Base-by-base conservation (phyloP, 2,888 invertebrate species). In the Lydus trimaculatus region DNA sequence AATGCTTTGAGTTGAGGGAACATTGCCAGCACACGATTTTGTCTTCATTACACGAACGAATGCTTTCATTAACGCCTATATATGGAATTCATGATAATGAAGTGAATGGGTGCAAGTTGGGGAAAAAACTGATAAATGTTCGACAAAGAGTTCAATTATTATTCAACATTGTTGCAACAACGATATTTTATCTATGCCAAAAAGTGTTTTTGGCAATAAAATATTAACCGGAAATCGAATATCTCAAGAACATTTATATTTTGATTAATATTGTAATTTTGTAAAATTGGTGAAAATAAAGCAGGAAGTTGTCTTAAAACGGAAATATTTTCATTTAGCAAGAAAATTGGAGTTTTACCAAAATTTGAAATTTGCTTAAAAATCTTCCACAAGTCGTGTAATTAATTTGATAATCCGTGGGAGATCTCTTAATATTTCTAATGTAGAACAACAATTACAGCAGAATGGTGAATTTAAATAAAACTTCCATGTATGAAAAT, bases 11-110 rank as follows among this genome's bases (percentile, higher is more conserved):
- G 61, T 31, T 28, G 58, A 31, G 60, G 17, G 31, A 66, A 64
- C 15, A 5, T 52, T 70, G 63, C 65, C 60, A 65, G 65, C 63
- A 63, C 61, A 63, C 61, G 63, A 65, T 69, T 70, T 73, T 58
- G 65, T 61, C 68, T 73, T 74, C 73, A 73, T 73, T 74, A 74
- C 73, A 65, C 74, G 70, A 67, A 17, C 69, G 69, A 72, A 43
- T 69, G 67, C 13, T 33, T 33, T 33, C 33, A 33, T 13, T 36
- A 36, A 28, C 28, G 28, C 28, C 28, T 28, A 28, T 28, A 28
- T 28, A 36, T 15, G 36, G 13, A 36, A 36, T 36, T 36, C 36
- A 4, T 4, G 36, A 36, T 11, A 33, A 33, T 33, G 8, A 11
- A 33, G 33, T 33, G 33, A 33, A 33, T 33, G 4, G 28, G n/a